Percentiles rank a stretch among this genome's conserved stretches.
These are phyloP conservation scores for Cataglyphis albicans DNA, from an alignment of 2,888 invertebrate genomes.

Conservation along the genomic window DNA sequence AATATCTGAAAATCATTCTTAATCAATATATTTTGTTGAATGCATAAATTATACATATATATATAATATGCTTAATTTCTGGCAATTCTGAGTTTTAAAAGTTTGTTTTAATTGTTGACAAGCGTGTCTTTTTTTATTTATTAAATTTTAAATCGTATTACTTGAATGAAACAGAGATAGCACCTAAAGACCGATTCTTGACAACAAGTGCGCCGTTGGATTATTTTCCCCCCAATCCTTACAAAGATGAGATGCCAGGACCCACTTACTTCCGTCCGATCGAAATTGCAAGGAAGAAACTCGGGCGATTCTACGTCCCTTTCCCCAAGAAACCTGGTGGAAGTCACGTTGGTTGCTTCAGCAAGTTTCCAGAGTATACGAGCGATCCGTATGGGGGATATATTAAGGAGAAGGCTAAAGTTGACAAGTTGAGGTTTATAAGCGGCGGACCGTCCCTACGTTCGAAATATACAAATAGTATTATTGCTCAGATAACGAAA, in stretches of 20 bases:
- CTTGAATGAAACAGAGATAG: slow-evolving; percentile 39
- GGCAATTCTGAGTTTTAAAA: background rate
- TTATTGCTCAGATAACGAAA: slow-evolving; percentile 78
- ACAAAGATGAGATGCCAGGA: slow-evolving; percentile 67
- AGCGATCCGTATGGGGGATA: slow-evolving; percentile 71
- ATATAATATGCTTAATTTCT: background rate
- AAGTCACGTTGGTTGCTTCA: slow-evolving; percentile 85
- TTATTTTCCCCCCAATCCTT: slow-evolving; percentile 84
- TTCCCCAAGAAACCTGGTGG: slow-evolving; percentile 83
- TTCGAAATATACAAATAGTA: slow-evolving; percentile 79
- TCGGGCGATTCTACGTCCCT: slow-evolving; percentile 73
- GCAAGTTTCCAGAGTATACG: slow-evolving; percentile 82
- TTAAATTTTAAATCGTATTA: slow-evolving; percentile 16
- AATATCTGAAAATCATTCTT: background rate
- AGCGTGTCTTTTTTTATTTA: background rate
- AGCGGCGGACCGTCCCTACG: slow-evolving; percentile 72
- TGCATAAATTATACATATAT: background rate
- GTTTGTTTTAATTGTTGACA: background rate
- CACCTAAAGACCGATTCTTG: slow-evolving; percentile 65
- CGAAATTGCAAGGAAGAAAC: slow-evolving; percentile 49
- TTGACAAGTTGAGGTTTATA: slow-evolving; percentile 68
- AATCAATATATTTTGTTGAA: background rate
- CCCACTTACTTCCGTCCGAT: slow-evolving; percentile 76
- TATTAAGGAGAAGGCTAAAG: slow-evolving; percentile 26
- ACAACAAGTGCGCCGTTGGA: slow-evolving; percentile 70